Conservation (phyloP, 1,140 invertebrate genomes). For the Onthophagus taurus region DNA sequence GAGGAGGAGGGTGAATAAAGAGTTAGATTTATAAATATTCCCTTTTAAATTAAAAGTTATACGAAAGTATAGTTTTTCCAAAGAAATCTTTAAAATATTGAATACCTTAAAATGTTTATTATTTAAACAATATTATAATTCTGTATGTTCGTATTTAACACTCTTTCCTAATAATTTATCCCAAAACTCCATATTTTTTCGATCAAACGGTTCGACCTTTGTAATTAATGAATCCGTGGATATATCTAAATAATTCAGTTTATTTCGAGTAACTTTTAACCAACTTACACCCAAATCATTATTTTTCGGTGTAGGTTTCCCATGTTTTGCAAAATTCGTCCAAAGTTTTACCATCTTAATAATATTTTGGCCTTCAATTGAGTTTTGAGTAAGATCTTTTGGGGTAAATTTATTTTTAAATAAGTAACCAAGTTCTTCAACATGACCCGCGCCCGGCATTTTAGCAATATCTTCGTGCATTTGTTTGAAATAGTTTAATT, state of each 20-base stretch:
- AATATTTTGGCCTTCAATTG: neutral
- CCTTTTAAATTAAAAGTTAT: too few species aligned
- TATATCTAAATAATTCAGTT: slow-evolving; percentile 6
- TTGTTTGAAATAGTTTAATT: slow-evolving; percentile 8
- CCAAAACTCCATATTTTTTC: slow-evolving; percentile 3
- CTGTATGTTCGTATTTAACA: neutral
- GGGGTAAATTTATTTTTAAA: slow-evolving; percentile 9
- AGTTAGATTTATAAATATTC: too few species aligned
- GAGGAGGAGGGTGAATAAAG: too few species aligned
- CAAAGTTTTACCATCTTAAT: slow-evolving; percentile 2
- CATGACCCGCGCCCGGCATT: slow-evolving; percentile 1
- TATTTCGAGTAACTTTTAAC: neutral
- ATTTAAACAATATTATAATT: neutral
- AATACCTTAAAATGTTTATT: too few species aligned
- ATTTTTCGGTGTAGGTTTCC: slow-evolving; percentile 4
- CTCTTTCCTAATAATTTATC: slow-evolving; percentile 2
- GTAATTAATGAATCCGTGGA: neutral
- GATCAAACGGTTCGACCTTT: neutral
- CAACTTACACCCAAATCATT: neutral
- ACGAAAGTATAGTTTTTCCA: too few species aligned
- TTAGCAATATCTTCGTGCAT: slow-evolving; percentile 2
- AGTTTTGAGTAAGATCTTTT: neutral
- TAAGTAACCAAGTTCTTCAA: slow-evolving; percentile 8
- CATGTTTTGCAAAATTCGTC: slow-evolving; percentile 11
- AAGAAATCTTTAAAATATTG: too few species aligned